Base-by-base conservation (phyloP, 1,140 invertebrate genomes). In the Neotoxoptera formosana region DNA sequence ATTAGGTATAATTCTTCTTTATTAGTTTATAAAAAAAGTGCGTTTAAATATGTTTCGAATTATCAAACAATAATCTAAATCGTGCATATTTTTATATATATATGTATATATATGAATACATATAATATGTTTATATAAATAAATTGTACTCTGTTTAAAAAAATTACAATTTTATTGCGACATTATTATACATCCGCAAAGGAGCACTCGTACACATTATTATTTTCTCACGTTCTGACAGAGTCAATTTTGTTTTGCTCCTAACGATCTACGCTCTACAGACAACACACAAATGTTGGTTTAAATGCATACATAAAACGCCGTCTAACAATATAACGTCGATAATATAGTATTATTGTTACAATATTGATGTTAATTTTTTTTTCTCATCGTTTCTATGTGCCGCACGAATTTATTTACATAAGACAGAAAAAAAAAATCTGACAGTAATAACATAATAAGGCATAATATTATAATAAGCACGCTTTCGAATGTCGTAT, bases 261-360 rank as follows among this genome's bases (percentile, higher is more conserved):
- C 84, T 87, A 87, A 48, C 23, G 0, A 87, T 87, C 9, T 48
- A 30, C 30, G 11, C 9, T 14, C 86, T n/a, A n/a, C 21, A 17
- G 86, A 87, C 47, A 20, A 51, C 47, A 48, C 84, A 84, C 8
- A 87, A 87, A 87, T 87, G 86, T 87, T n/a, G 86, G 7, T 87
- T 51, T 53, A 89, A 89, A 48, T 36, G 87, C 87, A 53, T 89
- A 53, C 8, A 89, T 53, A 36, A 89, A 89, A 89, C 87, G 87
- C 87, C 87, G 87, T 89, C 87, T 89, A 30, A 48, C 47, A 34
- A 36, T 34, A 51, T 51, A 88, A 51, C 51, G 48, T 88, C 21
- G 8, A 86, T 25, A 30, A 25, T n/a, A n/a, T n/a, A n/a, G n/a
- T n/a, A n/a, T n/a, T n/a, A n/a, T 86, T 4, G 4, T 83, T 8